phyloP scores from a whole-genome alignment of 2,888 invertebrate species.

The Tyria jacobaeae region DNA sequence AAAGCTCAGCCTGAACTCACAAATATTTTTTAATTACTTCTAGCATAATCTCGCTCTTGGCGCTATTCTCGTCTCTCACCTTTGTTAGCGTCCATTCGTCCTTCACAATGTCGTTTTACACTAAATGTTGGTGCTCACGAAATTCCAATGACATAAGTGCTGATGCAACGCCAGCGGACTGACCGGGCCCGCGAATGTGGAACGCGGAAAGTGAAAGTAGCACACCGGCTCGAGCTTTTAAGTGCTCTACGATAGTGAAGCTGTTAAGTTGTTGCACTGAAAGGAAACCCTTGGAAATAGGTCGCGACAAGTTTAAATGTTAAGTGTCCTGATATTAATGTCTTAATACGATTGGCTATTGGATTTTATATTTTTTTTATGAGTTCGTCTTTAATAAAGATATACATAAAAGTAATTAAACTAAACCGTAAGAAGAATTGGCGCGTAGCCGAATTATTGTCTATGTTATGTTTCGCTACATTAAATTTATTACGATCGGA shows the following conservation, averaged over 20 bases:
- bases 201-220: slow-evolving; percentile 79
- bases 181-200: slow-evolving; percentile 68
- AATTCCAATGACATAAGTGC: slow-evolving; percentile 76
- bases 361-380: too few relatives aligned
- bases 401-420: too few relatives aligned
- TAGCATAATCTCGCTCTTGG: not conserved
- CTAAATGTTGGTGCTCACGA: slow-evolving; percentile 57
- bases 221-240: slow-evolving; percentile 52
- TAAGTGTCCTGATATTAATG: not conserved
- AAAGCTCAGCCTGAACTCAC: not conserved
- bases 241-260: slow-evolving; percentile 27
- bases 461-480: too few relatives aligned
- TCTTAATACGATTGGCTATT: not conserved
- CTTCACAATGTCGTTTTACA: slow-evolving; percentile 70
- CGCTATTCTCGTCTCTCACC: not conserved
- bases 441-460: too few relatives aligned
- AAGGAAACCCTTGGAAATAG: slow-evolving; percentile 12
- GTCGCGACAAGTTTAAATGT: too few relatives aligned
- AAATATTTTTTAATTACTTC: not conserved
- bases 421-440: too few relatives aligned
- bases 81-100: slow-evolving; percentile 55
- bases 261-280: slow-evolving; percentile 12
- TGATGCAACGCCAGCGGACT: slow-evolving; percentile 65
- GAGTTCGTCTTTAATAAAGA: too few relatives aligned
- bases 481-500: too few relatives aligned